Percentiles rank a stretch among this genome's conserved stretches.
Conservation (phyloP, 2,113 vertebrate genomes). For the Leucoraja erinaceus region DNA sequence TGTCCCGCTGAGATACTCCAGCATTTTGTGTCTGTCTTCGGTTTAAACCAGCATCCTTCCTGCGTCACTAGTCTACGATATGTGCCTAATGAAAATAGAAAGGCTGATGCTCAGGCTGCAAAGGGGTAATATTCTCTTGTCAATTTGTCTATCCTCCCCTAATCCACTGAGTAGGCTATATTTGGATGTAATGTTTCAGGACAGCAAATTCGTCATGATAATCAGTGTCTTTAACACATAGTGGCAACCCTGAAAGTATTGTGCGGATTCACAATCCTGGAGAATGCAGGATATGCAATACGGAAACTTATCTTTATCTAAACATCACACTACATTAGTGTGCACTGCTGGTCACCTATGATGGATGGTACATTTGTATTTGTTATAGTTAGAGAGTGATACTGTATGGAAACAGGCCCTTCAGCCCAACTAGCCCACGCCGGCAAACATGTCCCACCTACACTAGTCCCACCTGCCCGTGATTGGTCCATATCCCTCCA, state of each 20-base stretch:
- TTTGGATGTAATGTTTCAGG: background rate
- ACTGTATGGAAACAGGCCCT: too few species aligned
- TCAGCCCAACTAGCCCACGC: too few species aligned
- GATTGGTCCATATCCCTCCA: too few species aligned
- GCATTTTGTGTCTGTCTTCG: too few species aligned
- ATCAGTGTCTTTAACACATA: background rate
- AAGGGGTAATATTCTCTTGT: background rate
- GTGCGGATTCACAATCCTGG: background rate
- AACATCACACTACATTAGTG: too few species aligned
- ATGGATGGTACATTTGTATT: background rate
- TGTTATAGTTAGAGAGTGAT: too few species aligned
- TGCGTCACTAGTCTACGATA: too few species aligned
- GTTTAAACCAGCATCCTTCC: too few species aligned
- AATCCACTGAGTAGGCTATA: background rate
- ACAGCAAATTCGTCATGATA: background rate
- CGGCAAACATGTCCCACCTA: too few species aligned
- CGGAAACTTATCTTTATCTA: background rate
- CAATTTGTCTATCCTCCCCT: background rate
- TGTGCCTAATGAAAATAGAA: background rate
- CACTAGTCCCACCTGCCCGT: too few species aligned
- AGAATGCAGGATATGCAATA: background rate
- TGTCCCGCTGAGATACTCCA: too few species aligned
- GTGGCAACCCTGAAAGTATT: background rate
- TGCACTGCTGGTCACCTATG: background rate
- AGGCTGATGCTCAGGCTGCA: background rate